Percentiles rank a stretch among this genome's conserved stretches.
phyloP scores from a whole-genome alignment of 2,113 vertebrate species.

The Psettodes erumei region DNA sequence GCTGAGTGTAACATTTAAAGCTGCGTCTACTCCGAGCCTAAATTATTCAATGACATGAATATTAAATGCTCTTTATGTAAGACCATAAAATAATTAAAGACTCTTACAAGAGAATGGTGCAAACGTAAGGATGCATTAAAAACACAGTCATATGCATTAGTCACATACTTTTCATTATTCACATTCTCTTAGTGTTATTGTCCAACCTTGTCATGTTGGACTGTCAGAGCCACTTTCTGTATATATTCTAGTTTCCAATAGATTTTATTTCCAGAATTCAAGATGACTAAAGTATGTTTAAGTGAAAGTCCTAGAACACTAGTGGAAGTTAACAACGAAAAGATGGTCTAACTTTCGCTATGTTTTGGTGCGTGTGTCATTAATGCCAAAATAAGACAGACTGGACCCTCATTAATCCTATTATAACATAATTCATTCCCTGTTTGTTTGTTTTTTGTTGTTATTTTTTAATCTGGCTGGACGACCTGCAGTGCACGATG shows the following conservation, averaged over 20 bases:
- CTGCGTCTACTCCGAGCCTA: background rate
- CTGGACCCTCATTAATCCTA: slow-evolving; percentile 1
- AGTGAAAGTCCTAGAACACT: background rate
- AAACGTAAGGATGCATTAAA: slow-evolving; percentile 15
- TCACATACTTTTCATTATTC: background rate
- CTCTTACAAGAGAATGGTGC: background rate
- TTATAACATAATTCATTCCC: slow-evolving; percentile 20
- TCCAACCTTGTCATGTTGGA: background rate
- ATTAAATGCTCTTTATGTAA: slow-evolving; percentile 36
- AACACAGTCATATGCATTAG: background rate
- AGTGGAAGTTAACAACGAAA: background rate
- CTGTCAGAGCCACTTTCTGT: background rate
- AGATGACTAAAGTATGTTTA: background rate
- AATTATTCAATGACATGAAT: slow-evolving; percentile 44
- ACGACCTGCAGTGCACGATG: slow-evolving; percentile 10
- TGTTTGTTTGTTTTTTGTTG: no score
- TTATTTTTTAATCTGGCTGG: slow-evolving; percentile 18
- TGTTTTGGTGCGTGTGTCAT: background rate
- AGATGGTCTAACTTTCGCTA: no score
- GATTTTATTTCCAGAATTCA: background rate
- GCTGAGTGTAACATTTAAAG: slow-evolving; percentile 1
- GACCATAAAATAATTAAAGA: slow-evolving; percentile 28
- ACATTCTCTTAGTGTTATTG: background rate
- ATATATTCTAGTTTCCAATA: no score
- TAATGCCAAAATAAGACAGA: slow-evolving; percentile 9